phyloP scores from a whole-genome alignment of 2,888 invertebrate species.

The Heliothis peltigera region DNA sequence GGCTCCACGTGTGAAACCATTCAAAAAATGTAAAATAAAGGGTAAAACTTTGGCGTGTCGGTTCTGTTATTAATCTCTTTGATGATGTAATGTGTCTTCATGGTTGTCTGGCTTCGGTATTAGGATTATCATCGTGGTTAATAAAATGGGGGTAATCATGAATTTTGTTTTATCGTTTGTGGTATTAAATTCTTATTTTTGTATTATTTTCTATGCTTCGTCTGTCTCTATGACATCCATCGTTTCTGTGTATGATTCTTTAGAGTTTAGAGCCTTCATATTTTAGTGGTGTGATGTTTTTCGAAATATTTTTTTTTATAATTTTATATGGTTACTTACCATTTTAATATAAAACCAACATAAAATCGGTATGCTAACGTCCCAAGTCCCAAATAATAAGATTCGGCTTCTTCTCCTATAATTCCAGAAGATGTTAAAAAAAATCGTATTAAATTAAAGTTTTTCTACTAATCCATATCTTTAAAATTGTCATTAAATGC shows the following conservation, averaged over 20 bases:
- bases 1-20: conserved; percentile 26
- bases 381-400: too few relatives aligned
- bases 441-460: too few relatives aligned
- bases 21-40: conserved; percentile 60
- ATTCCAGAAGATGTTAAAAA: not conserved
- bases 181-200: not conserved
- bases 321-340: too few relatives aligned
- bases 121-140: conserved; percentile 51
- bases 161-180: conserved; percentile 7
- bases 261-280: too few relatives aligned
- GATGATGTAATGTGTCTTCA: conserved; percentile 64
- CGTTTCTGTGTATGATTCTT: too few relatives aligned
- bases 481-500: not conserved
- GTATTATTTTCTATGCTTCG: too few relatives aligned
- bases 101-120: conserved; percentile 55
- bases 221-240: too few relatives aligned
- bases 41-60: conserved; percentile 54
- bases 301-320: too few relatives aligned
- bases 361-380: too few relatives aligned
- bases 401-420: not conserved
- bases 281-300: too few relatives aligned
- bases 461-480: not conserved
- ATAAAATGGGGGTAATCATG: conserved; percentile 41
- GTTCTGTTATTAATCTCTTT: conserved; percentile 60
- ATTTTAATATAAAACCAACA: too few relatives aligned